These are phyloP conservation scores for Mycetomoellerius zeteki DNA, from an alignment of 1,140 invertebrate genomes.

Conservation along the genomic window DNA sequence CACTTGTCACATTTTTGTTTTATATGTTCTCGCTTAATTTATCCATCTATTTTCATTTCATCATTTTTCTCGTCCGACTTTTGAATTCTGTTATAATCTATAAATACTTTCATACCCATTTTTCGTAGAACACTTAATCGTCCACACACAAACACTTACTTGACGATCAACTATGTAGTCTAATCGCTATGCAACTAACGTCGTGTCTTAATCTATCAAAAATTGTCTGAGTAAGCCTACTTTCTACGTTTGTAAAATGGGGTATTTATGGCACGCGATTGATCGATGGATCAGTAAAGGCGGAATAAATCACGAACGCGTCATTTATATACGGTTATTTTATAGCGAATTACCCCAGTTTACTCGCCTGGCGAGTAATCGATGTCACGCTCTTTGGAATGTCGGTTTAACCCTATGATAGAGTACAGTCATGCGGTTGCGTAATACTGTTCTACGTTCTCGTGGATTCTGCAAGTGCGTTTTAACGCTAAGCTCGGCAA, in stretches of 20 bases:
- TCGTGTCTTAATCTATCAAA: constrained; percentile 36
- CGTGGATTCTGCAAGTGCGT: constrained; percentile 34
- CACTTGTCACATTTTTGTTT: neutral
- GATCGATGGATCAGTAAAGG: constrained; percentile 37
- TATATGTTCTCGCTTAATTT: neutral
- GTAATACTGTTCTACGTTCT: constrained; percentile 56
- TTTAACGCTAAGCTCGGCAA: neutral
- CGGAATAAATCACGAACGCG: constrained; percentile 39
- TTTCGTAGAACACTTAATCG: constrained; percentile 43
- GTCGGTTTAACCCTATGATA: constrained; percentile 43
- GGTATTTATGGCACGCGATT: constrained; percentile 46
- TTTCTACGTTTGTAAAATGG: constrained; percentile 56
- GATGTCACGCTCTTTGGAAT: constrained; percentile 62
- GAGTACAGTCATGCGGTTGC: constrained; percentile 54
- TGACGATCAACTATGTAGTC: constrained; percentile 44
- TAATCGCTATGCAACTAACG: constrained; percentile 37
- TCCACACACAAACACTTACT: constrained; percentile 27
- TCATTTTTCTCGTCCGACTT: neutral
- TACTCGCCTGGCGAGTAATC: constrained; percentile 33
- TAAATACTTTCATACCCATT: constrained; percentile 18
- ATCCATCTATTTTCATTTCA: neutral
- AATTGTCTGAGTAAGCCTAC: constrained; percentile 34
- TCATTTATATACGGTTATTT: constrained; percentile 10
- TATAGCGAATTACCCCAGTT: constrained; percentile 51
- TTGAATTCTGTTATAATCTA: neutral